These are phyloP conservation scores for Rhinolophus sinicus DNA, from an alignment of 2,113 vertebrate genomes.

Conservation along the genomic window DNA sequence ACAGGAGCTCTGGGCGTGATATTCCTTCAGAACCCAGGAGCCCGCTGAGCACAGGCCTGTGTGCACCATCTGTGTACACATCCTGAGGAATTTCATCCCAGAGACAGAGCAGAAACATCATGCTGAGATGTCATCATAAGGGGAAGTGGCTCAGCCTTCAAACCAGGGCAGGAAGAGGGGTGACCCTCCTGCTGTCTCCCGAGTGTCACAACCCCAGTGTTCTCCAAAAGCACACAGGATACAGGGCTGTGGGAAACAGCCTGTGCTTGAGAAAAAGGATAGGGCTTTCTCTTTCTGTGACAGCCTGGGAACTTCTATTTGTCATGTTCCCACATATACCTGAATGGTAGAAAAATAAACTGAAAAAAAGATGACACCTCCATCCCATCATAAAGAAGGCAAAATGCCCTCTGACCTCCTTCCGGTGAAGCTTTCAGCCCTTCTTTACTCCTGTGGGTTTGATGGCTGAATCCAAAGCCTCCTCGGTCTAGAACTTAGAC, in stretches of 20 bases:
- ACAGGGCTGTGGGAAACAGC: neutral
- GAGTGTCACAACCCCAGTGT: neutral
- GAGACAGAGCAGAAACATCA: neutral
- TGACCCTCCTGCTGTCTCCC: neutral
- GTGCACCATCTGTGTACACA: neutral
- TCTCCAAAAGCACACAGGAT: neutral
- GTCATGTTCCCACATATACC: neutral
- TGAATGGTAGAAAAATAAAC: neutral
- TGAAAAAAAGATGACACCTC: fast-evolving
- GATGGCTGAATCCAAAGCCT: neutral
- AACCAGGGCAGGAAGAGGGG: neutral
- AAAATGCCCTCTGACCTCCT: neutral
- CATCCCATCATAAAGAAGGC: neutral
- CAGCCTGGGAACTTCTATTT: neutral
- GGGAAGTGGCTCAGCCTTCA: neutral
- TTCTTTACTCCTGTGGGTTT: neutral
- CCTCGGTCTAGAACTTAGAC: neutral
- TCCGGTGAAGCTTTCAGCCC: too few species aligned
- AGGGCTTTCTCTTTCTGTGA: neutral
- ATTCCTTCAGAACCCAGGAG: neutral
- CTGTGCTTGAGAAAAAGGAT: neutral
- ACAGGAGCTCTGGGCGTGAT: fast-evolving
- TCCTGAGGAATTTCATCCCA: neutral
- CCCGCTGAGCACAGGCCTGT: neutral
- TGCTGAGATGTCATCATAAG: neutral